Evolutionary conservation across 2,888 invertebrate species (phyloP), one percentile per base, ranked within the genome.

Genomic region (Lepidochrysops patricia): DNA sequence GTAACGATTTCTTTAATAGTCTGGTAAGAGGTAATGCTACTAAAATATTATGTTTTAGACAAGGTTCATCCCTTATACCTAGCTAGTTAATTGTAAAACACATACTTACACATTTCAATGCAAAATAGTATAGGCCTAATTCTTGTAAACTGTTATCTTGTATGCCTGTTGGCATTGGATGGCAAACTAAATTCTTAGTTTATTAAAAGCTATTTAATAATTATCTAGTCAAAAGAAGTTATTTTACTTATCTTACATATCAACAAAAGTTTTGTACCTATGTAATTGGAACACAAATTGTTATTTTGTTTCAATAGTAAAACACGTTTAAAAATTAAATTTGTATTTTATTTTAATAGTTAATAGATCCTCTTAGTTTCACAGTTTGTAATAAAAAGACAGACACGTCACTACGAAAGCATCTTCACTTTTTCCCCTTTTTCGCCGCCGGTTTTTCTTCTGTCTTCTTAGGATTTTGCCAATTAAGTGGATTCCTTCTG

Each of bases 401-500:
- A 34, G 62, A 64, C 65, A 65, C 65, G 64, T 65, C 65, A 66
- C 57, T 50, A 52, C 29, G 56, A 57, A 61, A 34, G 49, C 49
- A 61, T 6, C 27, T 65, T 74, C 70, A 83, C 68, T 90, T 90
- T 71, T 91, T 91, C 62, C 91, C 90, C 73, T 91, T 91, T 68
- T 91, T 91, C 66, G 81, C 77, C 26, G 90, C 72, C 58, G 76
- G 73, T 73, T 84, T 83, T 61, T 81, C 91, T 80, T 89, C 88
- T 5, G 74, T 70, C 62, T 64, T 87, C 66, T 72, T 82, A 54
- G 94, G 92, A 75, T 96, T 96, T 76, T 96, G 97, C 98, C 98
- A 98, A 65, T 94, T 94, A 4, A 98, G 85, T 1, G 97, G 94
- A 75, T 96, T 96, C 65, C 93, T 92, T 64, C 97, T 92, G 75